phyloP scores from a whole-genome alignment of 2,888 invertebrate genomes.

The Dryobota labecula region DNA sequence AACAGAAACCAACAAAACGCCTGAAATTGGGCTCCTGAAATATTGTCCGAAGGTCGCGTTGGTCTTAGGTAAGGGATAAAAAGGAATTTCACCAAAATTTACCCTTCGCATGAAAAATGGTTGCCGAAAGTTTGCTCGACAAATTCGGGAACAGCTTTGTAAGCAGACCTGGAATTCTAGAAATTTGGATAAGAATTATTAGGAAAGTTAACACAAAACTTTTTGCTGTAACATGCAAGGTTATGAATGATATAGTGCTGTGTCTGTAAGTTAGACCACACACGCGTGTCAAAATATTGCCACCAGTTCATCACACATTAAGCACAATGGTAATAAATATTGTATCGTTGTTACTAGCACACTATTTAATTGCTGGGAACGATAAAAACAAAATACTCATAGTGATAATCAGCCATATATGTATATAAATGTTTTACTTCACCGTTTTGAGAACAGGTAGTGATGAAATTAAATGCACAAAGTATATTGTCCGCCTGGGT shows the following conservation, averaged over 20 bases:
- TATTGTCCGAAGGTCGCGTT: conserved; percentile 54
- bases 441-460: too few relatives aligned
- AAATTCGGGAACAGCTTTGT: conserved; percentile 53
- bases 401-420: too few relatives aligned
- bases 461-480: too few relatives aligned
- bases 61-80: conserved; percentile 70
- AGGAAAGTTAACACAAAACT: background rate
- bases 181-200: conserved; percentile 24
- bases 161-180: conserved; percentile 39
- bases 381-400: too few relatives aligned
- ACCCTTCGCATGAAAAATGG: conserved; percentile 65
- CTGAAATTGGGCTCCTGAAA: conserved; percentile 45
- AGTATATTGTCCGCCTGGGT: too few relatives aligned
- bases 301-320: background rate
- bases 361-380: background rate
- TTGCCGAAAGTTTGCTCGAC: conserved; percentile 53
- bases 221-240: background rate
- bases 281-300: background rate
- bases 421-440: too few relatives aligned
- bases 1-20: conserved; percentile 50
- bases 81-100: conserved; percentile 62
- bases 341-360: too few relatives aligned
- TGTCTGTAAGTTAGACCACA: background rate
- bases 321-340: too few relatives aligned
- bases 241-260: background rate